Evolutionary conservation across 2,888 invertebrate species (phyloP), one percentile per base, ranked within the genome.

Genomic region (Drosophila robusta): DNA sequence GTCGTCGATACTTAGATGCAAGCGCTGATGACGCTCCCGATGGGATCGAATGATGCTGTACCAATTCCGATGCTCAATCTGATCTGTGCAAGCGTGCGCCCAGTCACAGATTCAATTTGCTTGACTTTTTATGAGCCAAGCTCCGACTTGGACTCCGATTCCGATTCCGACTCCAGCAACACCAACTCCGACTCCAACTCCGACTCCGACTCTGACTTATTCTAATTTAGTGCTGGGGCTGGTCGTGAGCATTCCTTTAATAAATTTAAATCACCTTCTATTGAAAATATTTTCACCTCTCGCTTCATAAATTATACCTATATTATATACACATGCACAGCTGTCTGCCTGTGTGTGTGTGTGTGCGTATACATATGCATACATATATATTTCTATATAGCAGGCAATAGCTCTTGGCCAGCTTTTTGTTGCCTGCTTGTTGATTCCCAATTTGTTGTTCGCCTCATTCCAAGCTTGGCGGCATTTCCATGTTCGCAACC

Each of bases 191-290:
- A 41, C 22, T 42, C 16, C 14, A 5, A 18, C n/a, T 38, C 14
- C 41, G 12, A 26, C n/a, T 16, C 36, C 18, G 47, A 26, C 36
- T 39, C 36, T 64, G 84, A 70, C 89, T 84, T 87, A 83, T 89
- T 83, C 83, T 83, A 83, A 83, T 83, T 83, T 83, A 83, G 89
- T 87, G 89, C 83, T 75, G 70, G 61, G 73, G 80, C 87, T 80
- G 82, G 76, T 86, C 84, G 84, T 87, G 82, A 85, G 88, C 83
- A 89, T 89, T 85, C 86, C 89, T 85, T 85, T 89, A 85, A 86
- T 89, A 86, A 86, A 86, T 86, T 86, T 86, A 89, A 86, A 86
- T 89, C 85, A 86, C 85, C 85, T 83, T 88, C 89, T 86, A 86
- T 85, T 89, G 85, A 85, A 85, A 89, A 85, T 88, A 85, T 86